A percentile compares a stretch with the other conserved stretches of the same genome.
Conservation (phyloP, 2,797 vertebrate species). For the Bryconaethiops microstoma region DNA sequence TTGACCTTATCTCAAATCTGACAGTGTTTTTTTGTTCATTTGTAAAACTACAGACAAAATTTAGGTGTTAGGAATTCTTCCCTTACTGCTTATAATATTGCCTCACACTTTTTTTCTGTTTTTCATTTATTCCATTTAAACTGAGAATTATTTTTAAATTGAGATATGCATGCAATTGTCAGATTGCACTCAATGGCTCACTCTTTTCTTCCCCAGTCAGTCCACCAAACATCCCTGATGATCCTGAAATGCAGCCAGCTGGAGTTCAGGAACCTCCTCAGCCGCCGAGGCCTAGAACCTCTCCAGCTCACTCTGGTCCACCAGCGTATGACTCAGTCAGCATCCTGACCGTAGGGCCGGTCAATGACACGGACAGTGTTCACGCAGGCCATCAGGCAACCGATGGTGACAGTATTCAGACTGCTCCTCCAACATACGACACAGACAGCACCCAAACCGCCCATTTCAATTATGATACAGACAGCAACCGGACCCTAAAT, state of each 20-base stretch:
- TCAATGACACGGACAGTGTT: conserved; percentile 23
- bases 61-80: too few relatives aligned
- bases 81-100: too few relatives aligned
- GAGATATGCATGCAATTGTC: neutral
- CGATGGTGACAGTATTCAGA: conserved; percentile 23
- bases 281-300: neutral
- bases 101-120: too few relatives aligned
- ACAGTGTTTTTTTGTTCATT: too few relatives aligned
- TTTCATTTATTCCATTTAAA: neutral
- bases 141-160: too few relatives aligned
- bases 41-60: too few relatives aligned
- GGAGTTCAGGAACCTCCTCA: neutral
- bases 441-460: conserved; percentile 39
- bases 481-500: conserved; percentile 46
- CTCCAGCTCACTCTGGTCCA: neutral
- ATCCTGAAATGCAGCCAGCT: neutral
- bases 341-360: conserved; percentile 13
- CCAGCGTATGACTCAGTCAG: conserved; percentile 29
- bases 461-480: conserved; percentile 37
- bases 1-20: too few relatives aligned
- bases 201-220: conserved; percentile 9
- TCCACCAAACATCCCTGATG: conserved; percentile 19
- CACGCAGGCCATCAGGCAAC: conserved; percentile 16
- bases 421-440: conserved; percentile 13
- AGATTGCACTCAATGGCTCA: neutral